Conservation (phyloP, 2,797 vertebrate species). For the Brachymystax lenok region DNA sequence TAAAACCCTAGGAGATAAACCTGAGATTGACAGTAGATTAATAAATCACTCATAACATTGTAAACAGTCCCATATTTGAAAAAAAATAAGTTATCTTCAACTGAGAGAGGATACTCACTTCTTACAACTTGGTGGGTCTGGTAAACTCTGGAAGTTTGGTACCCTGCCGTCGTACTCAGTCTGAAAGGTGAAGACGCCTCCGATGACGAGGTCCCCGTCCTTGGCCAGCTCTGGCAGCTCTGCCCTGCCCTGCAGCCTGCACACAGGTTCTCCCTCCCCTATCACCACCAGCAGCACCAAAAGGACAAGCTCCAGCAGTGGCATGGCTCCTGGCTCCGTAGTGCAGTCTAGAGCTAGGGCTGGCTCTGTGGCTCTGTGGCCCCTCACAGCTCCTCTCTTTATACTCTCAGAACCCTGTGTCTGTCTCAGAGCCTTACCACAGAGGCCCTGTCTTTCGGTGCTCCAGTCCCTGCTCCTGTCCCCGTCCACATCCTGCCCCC, state of each 20-base stretch:
- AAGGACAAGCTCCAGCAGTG: slow-evolving; percentile 51
- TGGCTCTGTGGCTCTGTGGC: background rate
- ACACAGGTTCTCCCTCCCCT: slow-evolving; percentile 51
- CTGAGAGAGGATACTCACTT: slow-evolving; percentile 62
- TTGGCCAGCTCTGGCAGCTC: slow-evolving; percentile 66
- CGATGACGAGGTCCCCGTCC: slow-evolving; percentile 75
- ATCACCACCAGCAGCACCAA: slow-evolving; percentile 43
- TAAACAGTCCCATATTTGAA: no score
- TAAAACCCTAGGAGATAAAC: no score
- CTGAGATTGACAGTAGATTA: no score
- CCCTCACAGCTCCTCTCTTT: background rate
- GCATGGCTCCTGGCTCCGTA: slow-evolving; percentile 59
- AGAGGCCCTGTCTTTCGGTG: no score
- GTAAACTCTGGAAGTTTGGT: slow-evolving; percentile 60
- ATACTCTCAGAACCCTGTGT: no score
- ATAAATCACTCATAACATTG: no score
- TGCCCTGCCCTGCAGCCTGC: slow-evolving; percentile 50
- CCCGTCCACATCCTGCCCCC: no score
- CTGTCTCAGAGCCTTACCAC: no score
- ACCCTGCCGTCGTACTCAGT: slow-evolving; percentile 64
- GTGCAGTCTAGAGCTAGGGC: slow-evolving; percentile 2
- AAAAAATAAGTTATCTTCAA: no score
- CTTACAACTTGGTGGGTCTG: slow-evolving; percentile 69
- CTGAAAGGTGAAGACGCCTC: slow-evolving; percentile 80
- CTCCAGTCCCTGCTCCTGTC: no score